Percentiles rank a stretch among this genome's conserved stretches.
Conservation (phyloP, 2,113 vertebrate species). For the Oreochromis aureus region DNA sequence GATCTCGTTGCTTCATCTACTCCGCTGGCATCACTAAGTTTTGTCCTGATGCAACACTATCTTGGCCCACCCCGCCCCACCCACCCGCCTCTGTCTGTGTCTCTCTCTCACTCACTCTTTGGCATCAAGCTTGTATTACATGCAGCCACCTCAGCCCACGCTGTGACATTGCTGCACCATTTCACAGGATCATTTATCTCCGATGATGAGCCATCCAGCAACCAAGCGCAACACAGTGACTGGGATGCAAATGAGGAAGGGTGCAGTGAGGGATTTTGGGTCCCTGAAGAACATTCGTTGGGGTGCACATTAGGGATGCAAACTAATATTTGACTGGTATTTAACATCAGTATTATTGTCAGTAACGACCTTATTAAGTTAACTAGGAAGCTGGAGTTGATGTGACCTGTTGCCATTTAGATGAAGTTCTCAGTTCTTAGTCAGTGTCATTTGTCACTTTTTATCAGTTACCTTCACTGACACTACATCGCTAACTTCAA, state of each 20-base stretch:
- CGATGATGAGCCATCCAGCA: not conserved
- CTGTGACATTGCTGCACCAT: not conserved
- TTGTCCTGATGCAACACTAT: constrained; percentile 1
- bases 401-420: not conserved
- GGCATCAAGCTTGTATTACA: not conserved
- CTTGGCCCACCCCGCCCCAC: not conserved
- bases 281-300: not conserved
- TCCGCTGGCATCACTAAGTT: constrained; percentile 16
- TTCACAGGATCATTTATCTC: not conserved
- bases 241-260: not conserved
- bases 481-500: not conserved
- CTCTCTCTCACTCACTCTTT: not conserved
- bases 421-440: not conserved
- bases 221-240: not conserved
- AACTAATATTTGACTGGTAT: not conserved
- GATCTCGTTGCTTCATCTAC: constrained; percentile 46
- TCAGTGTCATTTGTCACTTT: not conserved
- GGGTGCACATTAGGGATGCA: not conserved
- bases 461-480: not conserved
- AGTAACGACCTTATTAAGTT: not conserved
- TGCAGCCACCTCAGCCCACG: not conserved
- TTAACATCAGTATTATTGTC: not conserved
- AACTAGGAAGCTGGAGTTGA: not conserved
- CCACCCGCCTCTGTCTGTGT: not conserved
- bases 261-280: not conserved